Conservation (phyloP, 2,797 vertebrate species). For the Emydoidea blandingii region DNA sequence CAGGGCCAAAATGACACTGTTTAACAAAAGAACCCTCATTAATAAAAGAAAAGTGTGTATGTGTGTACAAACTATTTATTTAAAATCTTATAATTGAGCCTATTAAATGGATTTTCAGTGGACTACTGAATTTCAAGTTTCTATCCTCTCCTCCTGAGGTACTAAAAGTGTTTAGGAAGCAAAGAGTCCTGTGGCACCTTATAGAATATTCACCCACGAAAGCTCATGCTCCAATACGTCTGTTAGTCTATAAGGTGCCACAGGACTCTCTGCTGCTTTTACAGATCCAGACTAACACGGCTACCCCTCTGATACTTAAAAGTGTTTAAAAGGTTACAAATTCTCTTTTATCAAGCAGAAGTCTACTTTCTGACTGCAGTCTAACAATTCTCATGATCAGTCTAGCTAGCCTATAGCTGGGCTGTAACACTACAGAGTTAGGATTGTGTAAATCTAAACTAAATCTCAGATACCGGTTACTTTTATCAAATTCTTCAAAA, state of each 20-base stretch:
- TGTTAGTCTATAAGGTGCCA: too few species aligned
- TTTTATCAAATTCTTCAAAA: constrained; percentile 28
- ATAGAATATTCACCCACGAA: too few species aligned
- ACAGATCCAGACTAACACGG: too few species aligned
- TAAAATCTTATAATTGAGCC: neutral
- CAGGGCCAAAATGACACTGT: constrained; percentile 2
- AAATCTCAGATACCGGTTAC: neutral
- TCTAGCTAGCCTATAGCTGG: neutral
- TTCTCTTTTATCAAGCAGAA: neutral
- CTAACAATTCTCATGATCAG: constrained; percentile 21
- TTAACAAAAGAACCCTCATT: constrained; percentile 2
- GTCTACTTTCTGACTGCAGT: neutral
- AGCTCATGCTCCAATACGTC: too few species aligned
- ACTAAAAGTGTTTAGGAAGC: neutral
- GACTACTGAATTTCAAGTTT: constrained; percentile 10
- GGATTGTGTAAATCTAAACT: neutral
- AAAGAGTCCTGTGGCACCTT: too few species aligned
- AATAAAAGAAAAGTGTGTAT: neutral
- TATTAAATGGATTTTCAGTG: neutral
- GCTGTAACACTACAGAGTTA: neutral
- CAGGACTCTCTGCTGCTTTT: too few species aligned
- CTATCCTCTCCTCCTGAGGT: constrained; percentile 2
- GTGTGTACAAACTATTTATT: neutral
- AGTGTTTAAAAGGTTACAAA: constrained; percentile 22
- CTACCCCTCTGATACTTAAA: neutral